These are phyloP conservation scores for Philhelius pedissequus DNA, from an alignment of 2,888 invertebrate species.

Conservation along the genomic window DNA sequence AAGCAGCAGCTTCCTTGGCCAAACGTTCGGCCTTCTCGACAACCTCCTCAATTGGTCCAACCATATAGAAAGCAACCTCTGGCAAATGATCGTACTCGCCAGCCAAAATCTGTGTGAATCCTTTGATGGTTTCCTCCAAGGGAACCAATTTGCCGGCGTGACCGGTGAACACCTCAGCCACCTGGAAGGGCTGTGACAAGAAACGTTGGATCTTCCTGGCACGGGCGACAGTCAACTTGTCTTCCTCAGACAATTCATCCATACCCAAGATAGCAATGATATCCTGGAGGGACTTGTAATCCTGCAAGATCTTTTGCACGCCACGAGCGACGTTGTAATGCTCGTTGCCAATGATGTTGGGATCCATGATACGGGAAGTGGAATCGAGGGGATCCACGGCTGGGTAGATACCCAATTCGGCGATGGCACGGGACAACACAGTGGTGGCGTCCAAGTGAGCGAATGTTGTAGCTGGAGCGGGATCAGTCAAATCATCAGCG, in stretches of 20 bases:
- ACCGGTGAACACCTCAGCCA: conserved; percentile 96
- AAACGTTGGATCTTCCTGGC: conserved; percentile 97
- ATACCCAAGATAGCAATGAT: conserved; percentile 97
- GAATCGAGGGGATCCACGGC: conserved; percentile 97
- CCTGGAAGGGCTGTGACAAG: conserved; percentile 95
- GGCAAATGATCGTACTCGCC: conserved; percentile 95
- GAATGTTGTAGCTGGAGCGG: conserved; percentile 96
- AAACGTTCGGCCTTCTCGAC: conserved; percentile 87
- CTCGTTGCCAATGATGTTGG: conserved; percentile 92
- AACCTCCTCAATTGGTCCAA: conserved; percentile 95
- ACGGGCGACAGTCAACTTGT: conserved; percentile 94
- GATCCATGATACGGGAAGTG: conserved; percentile 96
- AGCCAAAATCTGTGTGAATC: conserved; percentile 90
- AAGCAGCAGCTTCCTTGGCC: conserved; percentile 74
- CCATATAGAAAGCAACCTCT: conserved; percentile 98
- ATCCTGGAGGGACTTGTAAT: conserved; percentile 88
- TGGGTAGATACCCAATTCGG: conserved; percentile 95
- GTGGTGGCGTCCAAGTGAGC: conserved; percentile 98
- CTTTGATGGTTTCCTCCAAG: conserved; percentile 91
- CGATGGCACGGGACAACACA: conserved; percentile 94
- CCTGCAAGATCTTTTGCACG: conserved; percentile 94
- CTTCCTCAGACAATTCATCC: conserved; percentile 97
- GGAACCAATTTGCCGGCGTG: conserved; percentile 94
- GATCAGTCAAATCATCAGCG: conserved; percentile 97
- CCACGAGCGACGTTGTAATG: conserved; percentile 94